These are phyloP conservation scores for Drosophila mauritiana DNA, from an alignment of 1,140 invertebrate genomes.

Conservation along the genomic window DNA sequence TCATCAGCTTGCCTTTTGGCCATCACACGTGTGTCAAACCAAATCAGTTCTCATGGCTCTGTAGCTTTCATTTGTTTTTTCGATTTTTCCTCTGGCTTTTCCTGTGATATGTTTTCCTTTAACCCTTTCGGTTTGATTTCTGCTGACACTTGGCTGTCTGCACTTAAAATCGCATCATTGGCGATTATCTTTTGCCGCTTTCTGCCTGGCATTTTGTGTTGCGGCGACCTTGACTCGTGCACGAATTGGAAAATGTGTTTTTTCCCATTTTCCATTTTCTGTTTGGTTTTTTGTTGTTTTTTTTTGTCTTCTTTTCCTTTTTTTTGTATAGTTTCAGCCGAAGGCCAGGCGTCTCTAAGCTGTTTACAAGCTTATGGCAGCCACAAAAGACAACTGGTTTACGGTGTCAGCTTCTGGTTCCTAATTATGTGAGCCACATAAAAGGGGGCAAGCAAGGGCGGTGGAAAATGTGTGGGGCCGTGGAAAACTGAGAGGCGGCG, in stretches of 20 bases:
- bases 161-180: conserved; percentile 55
- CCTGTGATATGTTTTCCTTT: not conserved
- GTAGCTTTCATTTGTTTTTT: too few relatives aligned
- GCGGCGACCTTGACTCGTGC: conserved; percentile 42
- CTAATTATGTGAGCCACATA: conserved; percentile 38
- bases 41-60: conserved; percentile 25
- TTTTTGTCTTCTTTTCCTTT: too few relatives aligned
- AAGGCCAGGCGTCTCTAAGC: conserved; percentile 43
- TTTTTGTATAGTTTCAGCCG: conserved; percentile 8
- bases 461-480: not conserved
- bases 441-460: not conserved
- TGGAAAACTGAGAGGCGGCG: too few relatives aligned
- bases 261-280: conserved; percentile 7
- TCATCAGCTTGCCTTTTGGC: conserved; percentile 10
- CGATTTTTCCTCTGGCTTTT: not conserved
- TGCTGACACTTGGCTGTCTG: conserved; percentile 42
- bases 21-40: conserved; percentile 25
- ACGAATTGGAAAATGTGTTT: conserved; percentile 48
- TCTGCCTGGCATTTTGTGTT: conserved; percentile 31
- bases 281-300: not conserved
- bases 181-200: conserved; percentile 43
- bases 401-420: conserved; percentile 44
- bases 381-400: conserved; percentile 35
- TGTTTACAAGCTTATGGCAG: conserved; percentile 46
- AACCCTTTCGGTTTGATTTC: conserved; percentile 8